Evolutionary conservation across 2,888 invertebrate species (phyloP), one percentile per base, ranked within the genome.

Genomic region (Pristionchus arcanus): DNA sequence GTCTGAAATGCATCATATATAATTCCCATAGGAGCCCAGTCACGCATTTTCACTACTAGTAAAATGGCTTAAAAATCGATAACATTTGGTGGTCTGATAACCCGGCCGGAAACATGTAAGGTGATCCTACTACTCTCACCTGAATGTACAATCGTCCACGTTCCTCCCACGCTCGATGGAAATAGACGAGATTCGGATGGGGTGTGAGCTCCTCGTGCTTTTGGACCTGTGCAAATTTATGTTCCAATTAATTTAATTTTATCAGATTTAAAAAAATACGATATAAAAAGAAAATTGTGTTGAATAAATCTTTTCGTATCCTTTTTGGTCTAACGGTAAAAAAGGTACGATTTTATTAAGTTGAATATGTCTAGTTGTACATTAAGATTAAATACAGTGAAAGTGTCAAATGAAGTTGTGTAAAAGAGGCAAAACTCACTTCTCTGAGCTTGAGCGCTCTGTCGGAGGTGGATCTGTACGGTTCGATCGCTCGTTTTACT

Each of bases 121-220:
- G n/a, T n/a, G n/a, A n/a, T n/a, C n/a, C n/a, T n/a, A n/a, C n/a
- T 34, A 1, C 0, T 37, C 7, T 5, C 25, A 81, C 89, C 89
- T 89, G 89, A 94, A 97, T 96, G 94, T 97, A 97, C 7, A 97
- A 95, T 55, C 96, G 96, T 92, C 96, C 96, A 59, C 96, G 96
- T 95, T 97, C 97, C 94, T 97, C 97, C 97, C 97, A 97, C 0
- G 97, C 97, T 89, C 96, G 96, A 92, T 96, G 96, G 93, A 97
- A 96, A 85, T 96, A 95, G 2, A 97, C 96, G 94, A 97, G 96
- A 95, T 97, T 97, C 11, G 96, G 96, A 94, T 97, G 97, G 0
- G 96, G 95, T 0, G 97, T 97, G 90, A 97, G 96, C 92, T 96
- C 96, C 94, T 97, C 97, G 94, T 97, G 97, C 71, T 97, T 96